Conservation (phyloP, 37 sponge, comb jelly and placozoan genomes). For the Dysidea cf. avara region DNA sequence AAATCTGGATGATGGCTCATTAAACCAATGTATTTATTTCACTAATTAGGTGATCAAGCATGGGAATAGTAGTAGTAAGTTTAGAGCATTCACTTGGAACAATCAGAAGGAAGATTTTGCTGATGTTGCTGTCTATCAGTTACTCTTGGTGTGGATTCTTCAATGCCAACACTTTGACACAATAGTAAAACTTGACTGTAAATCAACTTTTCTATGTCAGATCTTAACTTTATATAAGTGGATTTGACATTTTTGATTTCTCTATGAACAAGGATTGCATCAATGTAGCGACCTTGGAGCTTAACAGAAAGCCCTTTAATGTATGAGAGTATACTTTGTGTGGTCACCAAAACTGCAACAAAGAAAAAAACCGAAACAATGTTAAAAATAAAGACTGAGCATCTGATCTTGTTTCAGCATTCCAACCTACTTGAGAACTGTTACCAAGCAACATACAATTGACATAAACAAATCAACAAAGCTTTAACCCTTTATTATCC, state of each 20-base stretch:
- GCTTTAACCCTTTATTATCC: too few species aligned
- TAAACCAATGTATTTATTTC: slow-evolving; percentile 42
- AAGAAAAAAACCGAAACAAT: slow-evolving; percentile 58
- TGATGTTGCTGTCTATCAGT: slow-evolving; percentile 37
- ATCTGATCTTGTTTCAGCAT: too few species aligned
- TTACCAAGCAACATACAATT: slow-evolving; percentile 36
- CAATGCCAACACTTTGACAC: slow-evolving; percentile 23
- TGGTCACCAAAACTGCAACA: too few species aligned
- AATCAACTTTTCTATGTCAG: slow-evolving; percentile 23
- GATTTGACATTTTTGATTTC: slow-evolving; percentile 47
- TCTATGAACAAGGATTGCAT: slow-evolving; percentile 46
- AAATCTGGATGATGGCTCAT: slow-evolving; percentile 4
- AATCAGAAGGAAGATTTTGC: slow-evolving; percentile 20
- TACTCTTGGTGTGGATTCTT: too few species aligned
- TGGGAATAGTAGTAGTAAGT: slow-evolving; percentile 47
- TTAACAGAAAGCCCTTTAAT: slow-evolving; percentile 59
- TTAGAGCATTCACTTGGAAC: slow-evolving; percentile 18
- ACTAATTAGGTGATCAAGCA: too few species aligned
- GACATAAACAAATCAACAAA: slow-evolving; percentile 32
- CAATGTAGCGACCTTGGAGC: slow-evolving; percentile 54
- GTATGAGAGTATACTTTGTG: too few species aligned
- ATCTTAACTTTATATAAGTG: slow-evolving; percentile 10
- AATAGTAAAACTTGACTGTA: slow-evolving; percentile 30
- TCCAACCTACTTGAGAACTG: slow-evolving; percentile 35
- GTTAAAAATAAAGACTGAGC: slow-evolving; percentile 35